These are phyloP conservation scores for Aythya baeri DNA, from an alignment of 2,113 vertebrate genomes.

Conservation along the genomic window DNA sequence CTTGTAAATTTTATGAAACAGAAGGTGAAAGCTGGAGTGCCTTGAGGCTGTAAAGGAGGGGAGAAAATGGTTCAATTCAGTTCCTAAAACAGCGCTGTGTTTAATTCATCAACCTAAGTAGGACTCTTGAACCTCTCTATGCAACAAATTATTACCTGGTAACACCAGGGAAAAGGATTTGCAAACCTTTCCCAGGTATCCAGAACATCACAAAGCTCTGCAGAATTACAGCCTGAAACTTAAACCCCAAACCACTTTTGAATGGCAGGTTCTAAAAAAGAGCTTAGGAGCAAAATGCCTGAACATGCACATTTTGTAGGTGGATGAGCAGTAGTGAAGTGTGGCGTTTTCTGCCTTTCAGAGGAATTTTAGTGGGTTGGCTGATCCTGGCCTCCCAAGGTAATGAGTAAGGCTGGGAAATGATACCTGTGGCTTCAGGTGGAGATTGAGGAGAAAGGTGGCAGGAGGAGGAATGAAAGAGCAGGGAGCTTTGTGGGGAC, in stretches of 20 bases:
- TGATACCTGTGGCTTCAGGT: not conserved
- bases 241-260: conserved; percentile 26
- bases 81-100: not conserved
- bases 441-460: not conserved
- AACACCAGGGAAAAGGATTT: not conserved
- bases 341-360: not conserved
- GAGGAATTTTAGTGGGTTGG: not conserved
- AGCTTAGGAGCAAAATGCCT: conserved; percentile 24
- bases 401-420: not conserved
- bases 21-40: not conserved
- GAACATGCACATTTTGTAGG: conserved; percentile 22
- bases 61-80: not conserved
- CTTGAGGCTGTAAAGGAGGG: not conserved
- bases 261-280: not conserved
- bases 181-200: not conserved
- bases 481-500: not conserved
- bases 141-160: not conserved
- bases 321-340: conserved; percentile 7
- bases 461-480: not conserved
- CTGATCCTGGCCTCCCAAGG: not conserved
- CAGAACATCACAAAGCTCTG: not conserved
- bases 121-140: not conserved
- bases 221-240: not conserved
- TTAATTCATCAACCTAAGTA: not conserved
- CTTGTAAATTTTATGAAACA: not conserved